These are phyloP conservation scores for Xanthorhoe designata DNA, from an alignment of 2,888 invertebrate genomes.

Conservation along the genomic window DNA sequence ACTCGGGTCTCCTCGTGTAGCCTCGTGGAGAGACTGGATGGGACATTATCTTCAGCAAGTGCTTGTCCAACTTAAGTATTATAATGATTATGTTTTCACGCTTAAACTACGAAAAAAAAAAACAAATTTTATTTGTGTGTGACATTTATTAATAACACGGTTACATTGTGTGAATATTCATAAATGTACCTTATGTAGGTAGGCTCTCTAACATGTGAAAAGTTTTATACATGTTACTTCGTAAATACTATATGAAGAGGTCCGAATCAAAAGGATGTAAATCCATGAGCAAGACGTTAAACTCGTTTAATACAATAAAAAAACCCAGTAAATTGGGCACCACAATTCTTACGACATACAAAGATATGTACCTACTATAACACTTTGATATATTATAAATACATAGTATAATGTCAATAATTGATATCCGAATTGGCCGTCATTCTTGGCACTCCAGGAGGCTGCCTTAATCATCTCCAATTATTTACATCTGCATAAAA, in stretches of 20 bases:
- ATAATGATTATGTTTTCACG: background rate
- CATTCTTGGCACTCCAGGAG: background rate
- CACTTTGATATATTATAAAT: constrained; percentile 1
- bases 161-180: constrained; percentile 2
- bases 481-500: background rate
- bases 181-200: too few relatives aligned
- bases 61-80: background rate
- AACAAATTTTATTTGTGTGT: background rate
- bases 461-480: background rate
- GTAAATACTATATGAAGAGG: constrained; percentile 2
- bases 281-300: constrained; percentile 8
- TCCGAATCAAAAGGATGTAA: constrained; percentile 1
- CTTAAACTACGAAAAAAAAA: background rate
- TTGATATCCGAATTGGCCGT: background rate
- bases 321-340: background rate
- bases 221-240: background rate
- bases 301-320: constrained; percentile 3
- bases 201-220: background rate
- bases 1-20: too few relatives aligned
- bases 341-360: background rate
- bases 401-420: background rate
- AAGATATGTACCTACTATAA: constrained; percentile 4
- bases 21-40: too few relatives aligned
- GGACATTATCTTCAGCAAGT: too few relatives aligned
- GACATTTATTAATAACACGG: background rate